These are phyloP conservation scores for Drosophila mimetica DNA, from an alignment of 2,888 invertebrate genomes.

Conservation along the genomic window DNA sequence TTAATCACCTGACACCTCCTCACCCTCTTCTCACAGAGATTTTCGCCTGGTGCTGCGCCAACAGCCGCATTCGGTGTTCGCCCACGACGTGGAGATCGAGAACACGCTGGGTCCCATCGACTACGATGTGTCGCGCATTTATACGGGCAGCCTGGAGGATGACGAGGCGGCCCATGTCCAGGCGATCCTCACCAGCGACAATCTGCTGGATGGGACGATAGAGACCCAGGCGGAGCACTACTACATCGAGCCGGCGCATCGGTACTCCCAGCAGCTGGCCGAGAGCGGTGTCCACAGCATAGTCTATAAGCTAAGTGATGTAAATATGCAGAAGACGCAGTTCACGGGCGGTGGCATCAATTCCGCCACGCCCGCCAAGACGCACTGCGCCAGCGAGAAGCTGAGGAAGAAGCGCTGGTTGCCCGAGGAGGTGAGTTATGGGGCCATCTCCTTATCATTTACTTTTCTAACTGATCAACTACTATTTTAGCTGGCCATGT, in stretches of 20 bases:
- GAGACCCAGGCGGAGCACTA: slow-evolving; percentile 91
- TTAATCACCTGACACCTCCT: slow-evolving; percentile 2
- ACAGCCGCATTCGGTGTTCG: slow-evolving; percentile 90
- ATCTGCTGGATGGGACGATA: slow-evolving; percentile 95
- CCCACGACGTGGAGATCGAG: slow-evolving; percentile 91
- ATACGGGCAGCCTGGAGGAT: slow-evolving; percentile 92
- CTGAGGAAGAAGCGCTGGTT: slow-evolving; percentile 87
- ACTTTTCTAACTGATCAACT: background rate
- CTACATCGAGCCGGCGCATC: slow-evolving; percentile 89
- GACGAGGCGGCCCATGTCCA: slow-evolving; percentile 92
- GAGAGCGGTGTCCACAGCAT: slow-evolving; percentile 90
- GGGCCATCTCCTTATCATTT: background rate
- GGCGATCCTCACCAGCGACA: slow-evolving; percentile 93
- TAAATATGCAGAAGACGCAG: slow-evolving; percentile 84
- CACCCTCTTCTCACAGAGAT: slow-evolving; percentile 86
- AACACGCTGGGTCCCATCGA: slow-evolving; percentile 88
- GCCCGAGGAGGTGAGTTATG: slow-evolving; percentile 86
- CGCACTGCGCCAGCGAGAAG: slow-evolving; percentile 84
- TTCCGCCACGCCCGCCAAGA: slow-evolving; percentile 60
- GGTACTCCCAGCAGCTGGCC: slow-evolving; percentile 85
- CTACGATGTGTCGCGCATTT: slow-evolving; percentile 90
- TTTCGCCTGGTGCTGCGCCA: slow-evolving; percentile 91
- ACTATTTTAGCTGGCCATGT: slow-evolving; percentile 54
- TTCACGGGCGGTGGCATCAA: slow-evolving; percentile 41
- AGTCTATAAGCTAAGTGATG: slow-evolving; percentile 93